phyloP scores from a whole-genome alignment of 2,113 vertebrate species.

The Carollia perspicillata region DNA sequence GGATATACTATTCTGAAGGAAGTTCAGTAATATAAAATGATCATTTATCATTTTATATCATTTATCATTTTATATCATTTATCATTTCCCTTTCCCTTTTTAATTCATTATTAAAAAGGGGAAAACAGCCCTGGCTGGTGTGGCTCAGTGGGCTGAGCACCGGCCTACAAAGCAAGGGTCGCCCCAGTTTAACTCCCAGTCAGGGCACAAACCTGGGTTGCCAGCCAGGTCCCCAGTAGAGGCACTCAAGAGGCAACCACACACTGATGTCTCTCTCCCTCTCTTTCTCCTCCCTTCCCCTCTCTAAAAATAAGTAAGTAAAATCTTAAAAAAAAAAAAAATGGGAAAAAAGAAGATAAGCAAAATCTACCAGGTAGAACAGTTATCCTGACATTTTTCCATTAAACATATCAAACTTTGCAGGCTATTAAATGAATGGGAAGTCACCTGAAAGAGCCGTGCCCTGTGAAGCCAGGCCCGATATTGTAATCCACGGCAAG shows the following conservation, averaged over 20 bases:
- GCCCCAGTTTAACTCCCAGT: no score
- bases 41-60: no score
- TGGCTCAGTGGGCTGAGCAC: no score
- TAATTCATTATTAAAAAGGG: not conserved
- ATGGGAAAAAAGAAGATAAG: not conserved
- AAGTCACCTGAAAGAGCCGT: constrained; percentile 83
- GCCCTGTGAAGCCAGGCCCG: constrained; percentile 89
- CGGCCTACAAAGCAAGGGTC: no score
- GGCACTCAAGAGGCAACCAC: no score
- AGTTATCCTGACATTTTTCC: constrained; percentile 6
- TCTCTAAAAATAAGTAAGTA: no score
- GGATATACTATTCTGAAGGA: not conserved
- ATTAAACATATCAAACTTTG: not conserved
- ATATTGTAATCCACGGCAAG: constrained; percentile 90
- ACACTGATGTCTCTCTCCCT: no score
- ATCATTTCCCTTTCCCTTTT: no score
- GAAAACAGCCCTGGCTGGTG: not conserved
- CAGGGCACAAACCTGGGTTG: no score
- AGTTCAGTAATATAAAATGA: not conserved
- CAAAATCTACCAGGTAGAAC: not conserved
- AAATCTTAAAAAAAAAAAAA: not conserved
- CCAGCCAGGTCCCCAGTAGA: no score
- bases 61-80: no score
- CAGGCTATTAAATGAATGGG: not conserved
- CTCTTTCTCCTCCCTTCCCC: no score